These are phyloP conservation scores for Parauchenoglanis punctatus DNA, from an alignment of 2,797 vertebrate genomes.

Conservation along the genomic window DNA sequence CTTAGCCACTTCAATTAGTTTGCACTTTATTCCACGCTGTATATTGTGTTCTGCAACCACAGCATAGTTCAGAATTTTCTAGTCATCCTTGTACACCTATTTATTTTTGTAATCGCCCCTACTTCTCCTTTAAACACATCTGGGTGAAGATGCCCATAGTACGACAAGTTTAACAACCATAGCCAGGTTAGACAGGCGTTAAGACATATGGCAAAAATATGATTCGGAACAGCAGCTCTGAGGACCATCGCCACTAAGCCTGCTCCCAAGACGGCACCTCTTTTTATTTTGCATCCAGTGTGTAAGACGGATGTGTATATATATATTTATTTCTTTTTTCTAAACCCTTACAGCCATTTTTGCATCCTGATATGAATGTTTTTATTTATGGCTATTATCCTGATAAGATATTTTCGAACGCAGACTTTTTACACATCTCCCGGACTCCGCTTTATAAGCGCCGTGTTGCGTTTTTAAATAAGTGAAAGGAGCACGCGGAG, in stretches of 20 bases:
- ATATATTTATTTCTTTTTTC: neutral
- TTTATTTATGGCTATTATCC: neutral
- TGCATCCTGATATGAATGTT: neutral
- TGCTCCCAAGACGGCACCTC: neutral
- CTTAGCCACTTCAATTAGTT: neutral
- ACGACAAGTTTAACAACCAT: conserved; percentile 27
- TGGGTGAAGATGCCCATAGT: conserved; percentile 48
- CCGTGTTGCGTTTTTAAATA: conserved; percentile 63
- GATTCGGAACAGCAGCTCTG: conserved; percentile 25
- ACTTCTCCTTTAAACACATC: conserved; percentile 47
- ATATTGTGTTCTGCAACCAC: neutral
- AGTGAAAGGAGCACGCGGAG: conserved; percentile 59
- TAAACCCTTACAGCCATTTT: neutral
- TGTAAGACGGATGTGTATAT: neutral
- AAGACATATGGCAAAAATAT: conserved; percentile 29
- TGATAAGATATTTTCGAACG: neutral
- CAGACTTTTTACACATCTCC: neutral
- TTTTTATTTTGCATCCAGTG: neutral
- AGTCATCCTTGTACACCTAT: neutral
- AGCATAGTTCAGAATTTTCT: neutral
- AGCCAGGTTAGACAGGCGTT: conserved; percentile 50
- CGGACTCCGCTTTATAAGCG: neutral
- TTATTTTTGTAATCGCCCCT: conserved; percentile 38
- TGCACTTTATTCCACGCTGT: neutral
- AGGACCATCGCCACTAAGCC: conserved; percentile 3